These are phyloP conservation scores for Euphonia xanthogaster DNA, from an alignment of 2,797 vertebrate genomes.

Conservation along the genomic window DNA sequence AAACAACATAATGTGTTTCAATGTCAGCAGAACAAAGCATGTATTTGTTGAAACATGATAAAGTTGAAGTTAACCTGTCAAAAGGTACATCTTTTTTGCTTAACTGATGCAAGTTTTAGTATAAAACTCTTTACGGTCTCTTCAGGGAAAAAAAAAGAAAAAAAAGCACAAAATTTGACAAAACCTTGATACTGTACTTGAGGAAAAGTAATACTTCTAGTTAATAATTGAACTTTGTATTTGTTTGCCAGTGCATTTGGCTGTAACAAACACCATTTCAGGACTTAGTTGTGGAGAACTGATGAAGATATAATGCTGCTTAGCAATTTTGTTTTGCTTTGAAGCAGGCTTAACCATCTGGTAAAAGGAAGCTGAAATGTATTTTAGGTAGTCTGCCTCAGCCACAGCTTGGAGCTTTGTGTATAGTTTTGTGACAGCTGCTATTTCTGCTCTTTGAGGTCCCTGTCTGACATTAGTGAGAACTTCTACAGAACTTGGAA, in stretches of 20 bases:
- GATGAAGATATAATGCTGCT: neutral
- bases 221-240: neutral
- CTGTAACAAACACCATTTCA: neutral
- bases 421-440: neutral
- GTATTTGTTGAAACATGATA: neutral
- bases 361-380: neutral
- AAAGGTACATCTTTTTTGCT: neutral
- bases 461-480: neutral
- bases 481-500: neutral
- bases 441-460: neutral
- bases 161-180: neutral
- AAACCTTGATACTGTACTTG: neutral
- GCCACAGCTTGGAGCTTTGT: neutral
- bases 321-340: constrained; percentile 4
- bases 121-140: neutral
- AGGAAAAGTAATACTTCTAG: neutral
- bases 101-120: neutral
- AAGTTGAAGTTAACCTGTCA: neutral
- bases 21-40: neutral
- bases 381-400: neutral
- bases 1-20: neutral
- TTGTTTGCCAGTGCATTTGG: neutral
- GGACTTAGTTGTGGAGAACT: neutral
- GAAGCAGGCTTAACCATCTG: neutral
- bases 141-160: neutral